phyloP scores from a whole-genome alignment of 2,113 vertebrate species.

The Rhinolophus sinicus region DNA sequence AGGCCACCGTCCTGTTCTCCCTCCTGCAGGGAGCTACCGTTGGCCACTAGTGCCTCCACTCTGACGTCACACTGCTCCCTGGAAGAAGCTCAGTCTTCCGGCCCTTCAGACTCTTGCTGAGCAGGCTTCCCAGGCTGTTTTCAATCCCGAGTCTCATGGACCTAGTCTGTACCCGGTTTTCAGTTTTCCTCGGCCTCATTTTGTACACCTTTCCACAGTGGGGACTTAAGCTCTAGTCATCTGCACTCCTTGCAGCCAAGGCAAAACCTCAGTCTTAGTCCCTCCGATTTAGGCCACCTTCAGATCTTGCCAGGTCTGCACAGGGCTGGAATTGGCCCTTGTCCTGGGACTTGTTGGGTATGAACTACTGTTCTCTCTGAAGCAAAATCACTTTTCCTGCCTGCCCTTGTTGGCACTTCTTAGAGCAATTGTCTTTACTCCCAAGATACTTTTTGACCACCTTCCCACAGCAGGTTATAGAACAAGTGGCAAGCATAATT shows the following conservation, averaged over 20 bases:
- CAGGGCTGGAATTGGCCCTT: not conserved
- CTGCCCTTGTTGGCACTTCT: not conserved
- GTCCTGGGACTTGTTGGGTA: not conserved
- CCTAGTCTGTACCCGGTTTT: not conserved
- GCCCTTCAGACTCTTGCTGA: not conserved
- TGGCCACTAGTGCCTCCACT: too few species aligned
- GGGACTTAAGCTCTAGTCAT: accelerated
- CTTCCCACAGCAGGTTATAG: not conserved
- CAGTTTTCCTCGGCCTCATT: not conserved
- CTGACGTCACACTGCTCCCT: not conserved
- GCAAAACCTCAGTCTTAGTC: not conserved
- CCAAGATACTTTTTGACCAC: not conserved
- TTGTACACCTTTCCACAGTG: not conserved
- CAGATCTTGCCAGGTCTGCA: not conserved
- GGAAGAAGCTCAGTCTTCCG: not conserved
- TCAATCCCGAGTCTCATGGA: not conserved
- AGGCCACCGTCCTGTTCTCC: not conserved
- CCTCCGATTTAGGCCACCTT: too few species aligned
- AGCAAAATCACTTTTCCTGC: not conserved
- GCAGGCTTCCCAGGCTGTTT: not conserved
- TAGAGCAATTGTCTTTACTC: not conserved
- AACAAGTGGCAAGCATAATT: not conserved
- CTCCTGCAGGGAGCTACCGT: not conserved
- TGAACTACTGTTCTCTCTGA: not conserved
- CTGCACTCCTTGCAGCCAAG: not conserved